Evolutionary conservation across 2,113 vertebrate genomes (phyloP), one percentile per base, ranked within the genome.

Genomic region (Microtus richardsoni): DNA sequence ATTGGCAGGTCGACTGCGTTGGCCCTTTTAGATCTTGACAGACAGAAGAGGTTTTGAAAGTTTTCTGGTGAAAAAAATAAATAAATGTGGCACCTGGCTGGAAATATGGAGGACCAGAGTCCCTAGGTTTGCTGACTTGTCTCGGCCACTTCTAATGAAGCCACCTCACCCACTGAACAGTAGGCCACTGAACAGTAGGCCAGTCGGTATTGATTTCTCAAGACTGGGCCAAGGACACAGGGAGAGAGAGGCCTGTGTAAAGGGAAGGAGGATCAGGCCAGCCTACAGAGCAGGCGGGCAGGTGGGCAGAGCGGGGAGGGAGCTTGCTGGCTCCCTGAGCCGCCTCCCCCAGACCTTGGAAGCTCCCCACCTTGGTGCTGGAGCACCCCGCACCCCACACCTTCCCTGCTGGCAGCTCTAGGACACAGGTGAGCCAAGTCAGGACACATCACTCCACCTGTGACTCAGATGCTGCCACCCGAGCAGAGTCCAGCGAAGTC

Each of bases 1-100:
- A 7, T 44, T 36, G 22, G 10, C 14, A 7, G 1, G 2, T 8
- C 13, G 7, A 12, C 39, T 4, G 7, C 3, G 0, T 11, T 66
- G 19, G 12, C 33, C 12, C 17, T 6, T 24, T 79, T 3, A 24
- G 41, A 4, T 22, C 62, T 47, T 78, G 89, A 16, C 21, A 11
- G 16, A 19, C 0, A 8, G 62, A 52, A 14, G 60, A 22, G 22
- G 39, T 47, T 58, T 73, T 39, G 21, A 24, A 58, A 28, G 60
- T 30, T 39, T 9, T 19, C 3, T 0, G 52, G 21, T 30, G 44
- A 70, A 26, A 77, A 77, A 71, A 74, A 30, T 28, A 80, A 12
- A 21, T 0, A 75, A 8, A 21, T 0, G 3, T 5, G 7, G 26
- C 9, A 52, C 44, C 86, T 11, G 30, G 82, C 49, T 13, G 30